A percentile compares a stretch with the other conserved stretches of the same genome.
Conservation (phyloP, 53 echinoderm and acorn worm species). For the Astropecten irregularis region DNA sequence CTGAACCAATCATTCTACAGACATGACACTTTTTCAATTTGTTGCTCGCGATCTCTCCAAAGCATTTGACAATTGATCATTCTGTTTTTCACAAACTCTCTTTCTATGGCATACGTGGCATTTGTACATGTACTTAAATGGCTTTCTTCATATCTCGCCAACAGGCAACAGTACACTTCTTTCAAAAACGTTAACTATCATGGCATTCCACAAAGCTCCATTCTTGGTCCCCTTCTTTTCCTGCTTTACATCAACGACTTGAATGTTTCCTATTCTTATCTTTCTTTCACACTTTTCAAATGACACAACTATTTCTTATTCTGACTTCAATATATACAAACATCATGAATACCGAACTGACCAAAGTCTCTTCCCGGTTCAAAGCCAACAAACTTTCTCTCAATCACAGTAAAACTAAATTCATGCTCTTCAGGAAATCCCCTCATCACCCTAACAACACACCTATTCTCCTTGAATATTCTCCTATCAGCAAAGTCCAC, state of each 20-base stretch:
- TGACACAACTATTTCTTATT: too few species aligned
- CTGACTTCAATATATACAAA: background rate
- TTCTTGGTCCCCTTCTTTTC: too few species aligned
- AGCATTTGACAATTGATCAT: background rate
- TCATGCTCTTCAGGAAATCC: background rate
- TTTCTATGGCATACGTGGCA: background rate
- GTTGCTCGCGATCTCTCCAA: slow-evolving; percentile 1
- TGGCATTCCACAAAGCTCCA: too few species aligned
- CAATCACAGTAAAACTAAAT: background rate
- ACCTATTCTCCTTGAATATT: too few species aligned
- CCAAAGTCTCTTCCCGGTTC: background rate
- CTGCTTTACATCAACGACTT: too few species aligned
- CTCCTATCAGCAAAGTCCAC: too few species aligned
- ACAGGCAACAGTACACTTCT: background rate
- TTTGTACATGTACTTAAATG: background rate
- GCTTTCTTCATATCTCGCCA: background rate
- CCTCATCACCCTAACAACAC: too few species aligned
- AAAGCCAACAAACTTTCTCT: too few species aligned
- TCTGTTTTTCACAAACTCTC: background rate
- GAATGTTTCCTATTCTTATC: too few species aligned
- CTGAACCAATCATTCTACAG: slow-evolving; percentile 22
- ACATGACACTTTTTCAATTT: background rate
- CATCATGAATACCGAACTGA: too few species aligned
- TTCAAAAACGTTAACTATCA: background rate
- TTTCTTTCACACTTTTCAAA: too few species aligned